A percentile compares a stretch with the other conserved stretches of the same genome.
These are phyloP conservation scores for Ptiloglossa arizonensis DNA, from an alignment of 1,140 invertebrate species.

Conservation along the genomic window DNA sequence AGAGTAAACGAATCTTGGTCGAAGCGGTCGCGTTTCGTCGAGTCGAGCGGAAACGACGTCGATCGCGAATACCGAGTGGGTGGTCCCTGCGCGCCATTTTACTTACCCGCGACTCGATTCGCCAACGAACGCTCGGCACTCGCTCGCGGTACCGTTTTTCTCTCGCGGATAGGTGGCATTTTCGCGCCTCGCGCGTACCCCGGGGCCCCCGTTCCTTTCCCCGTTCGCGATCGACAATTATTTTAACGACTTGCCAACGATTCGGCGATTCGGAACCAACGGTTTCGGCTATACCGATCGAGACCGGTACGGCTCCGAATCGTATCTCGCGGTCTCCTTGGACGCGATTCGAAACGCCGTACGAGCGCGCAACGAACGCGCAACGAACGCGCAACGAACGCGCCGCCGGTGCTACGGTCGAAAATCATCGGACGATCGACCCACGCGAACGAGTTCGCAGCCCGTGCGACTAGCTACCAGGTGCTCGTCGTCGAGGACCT, in stretches of 20 bases:
- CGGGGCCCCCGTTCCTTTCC: too few relatives aligned
- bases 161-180: too few relatives aligned
- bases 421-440: conserved; percentile 58
- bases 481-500: conserved; percentile 53
- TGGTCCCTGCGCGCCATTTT: conserved; percentile 22
- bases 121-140: not conserved
- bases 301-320: too few relatives aligned
- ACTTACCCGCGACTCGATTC: not conserved
- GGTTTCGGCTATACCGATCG: too few relatives aligned
- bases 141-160: too few relatives aligned
- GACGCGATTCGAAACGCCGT: conserved; percentile 25
- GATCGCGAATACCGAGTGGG: conserved; percentile 19
- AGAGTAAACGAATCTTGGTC: conserved; percentile 30
- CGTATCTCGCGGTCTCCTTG: not conserved
- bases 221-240: too few relatives aligned
- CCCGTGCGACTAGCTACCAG: conserved; percentile 51
- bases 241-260: too few relatives aligned
- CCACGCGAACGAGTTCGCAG: conserved; percentile 56
- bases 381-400: not conserved
- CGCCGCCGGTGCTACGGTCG: conserved; percentile 44
- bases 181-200: too few relatives aligned
- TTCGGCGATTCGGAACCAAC: too few relatives aligned
- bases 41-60: conserved; percentile 30
- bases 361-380: conserved; percentile 10
- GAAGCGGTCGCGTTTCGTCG: conserved; percentile 29